A percentile compares a stretch with the other conserved stretches of the same genome.
These are phyloP conservation scores for Megaceryle alcyon DNA, from an alignment of 2,797 vertebrate species.

Conservation along the genomic window DNA sequence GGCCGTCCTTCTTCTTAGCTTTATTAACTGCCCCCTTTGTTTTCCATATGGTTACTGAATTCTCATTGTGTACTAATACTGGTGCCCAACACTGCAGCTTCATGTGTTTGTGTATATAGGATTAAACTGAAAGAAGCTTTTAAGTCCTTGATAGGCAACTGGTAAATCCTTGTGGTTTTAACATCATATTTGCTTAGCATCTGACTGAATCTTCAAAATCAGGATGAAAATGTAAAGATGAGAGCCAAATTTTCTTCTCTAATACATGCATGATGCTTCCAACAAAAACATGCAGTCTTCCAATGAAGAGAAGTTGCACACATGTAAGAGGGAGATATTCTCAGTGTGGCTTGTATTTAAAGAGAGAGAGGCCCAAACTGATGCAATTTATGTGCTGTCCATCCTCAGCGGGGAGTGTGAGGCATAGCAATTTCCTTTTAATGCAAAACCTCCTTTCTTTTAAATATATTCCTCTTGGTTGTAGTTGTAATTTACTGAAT, in stretches of 20 bases:
- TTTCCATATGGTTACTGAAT: neutral
- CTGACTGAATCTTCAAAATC: neutral
- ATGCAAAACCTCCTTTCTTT: neutral
- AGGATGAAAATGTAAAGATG: neutral
- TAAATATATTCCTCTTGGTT: neutral
- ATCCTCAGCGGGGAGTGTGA: neutral
- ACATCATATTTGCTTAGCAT: neutral
- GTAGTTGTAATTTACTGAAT: conserved; percentile 23
- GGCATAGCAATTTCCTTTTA: neutral
- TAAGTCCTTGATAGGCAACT: neutral
- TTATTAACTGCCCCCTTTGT: neutral
- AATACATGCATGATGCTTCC: neutral
- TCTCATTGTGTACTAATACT: neutral
- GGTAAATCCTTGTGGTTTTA: neutral
- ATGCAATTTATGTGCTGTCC: neutral
- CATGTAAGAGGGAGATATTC: neutral
- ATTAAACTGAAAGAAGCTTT: neutral
- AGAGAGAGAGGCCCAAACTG: neutral
- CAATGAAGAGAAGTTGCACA: neutral
- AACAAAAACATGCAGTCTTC: neutral
- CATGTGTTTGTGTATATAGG: neutral
- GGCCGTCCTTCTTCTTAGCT: neutral
- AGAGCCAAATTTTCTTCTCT: neutral
- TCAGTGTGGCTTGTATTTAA: neutral
- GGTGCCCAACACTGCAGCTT: neutral